Evolutionary conservation across 2,113 vertebrate species (phyloP).

Genomic region (Petrocephalus microphthalmus): DNA sequence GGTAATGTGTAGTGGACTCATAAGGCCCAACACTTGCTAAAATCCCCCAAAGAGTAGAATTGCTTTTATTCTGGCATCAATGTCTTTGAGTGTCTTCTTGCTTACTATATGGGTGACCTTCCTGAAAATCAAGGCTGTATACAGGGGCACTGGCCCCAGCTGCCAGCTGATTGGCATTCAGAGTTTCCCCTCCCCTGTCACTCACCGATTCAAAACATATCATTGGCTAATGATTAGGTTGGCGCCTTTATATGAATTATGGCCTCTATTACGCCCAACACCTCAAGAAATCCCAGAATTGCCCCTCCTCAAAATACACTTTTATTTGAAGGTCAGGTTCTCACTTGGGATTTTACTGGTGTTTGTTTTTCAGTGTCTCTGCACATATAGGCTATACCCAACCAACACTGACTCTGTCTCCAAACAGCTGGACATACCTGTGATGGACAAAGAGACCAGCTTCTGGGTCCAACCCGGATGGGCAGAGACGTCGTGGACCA

Average conservation of each 20-base stretch:
- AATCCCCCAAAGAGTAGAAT: not conserved
- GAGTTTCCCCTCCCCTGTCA: not conserved
- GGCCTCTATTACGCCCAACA: not conserved
- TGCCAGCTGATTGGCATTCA: not conserved
- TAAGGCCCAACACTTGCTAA: not conserved
- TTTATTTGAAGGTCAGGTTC: not conserved
- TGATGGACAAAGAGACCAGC: constrained; percentile 40
- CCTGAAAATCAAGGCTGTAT: not conserved
- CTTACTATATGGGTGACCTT: not conserved
- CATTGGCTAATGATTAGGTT: not conserved
- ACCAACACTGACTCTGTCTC: not conserved
- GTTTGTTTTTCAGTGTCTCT: not conserved
- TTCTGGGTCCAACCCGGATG: constrained; percentile 56
- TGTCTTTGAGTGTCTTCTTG: not conserved
- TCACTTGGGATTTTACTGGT: not conserved
- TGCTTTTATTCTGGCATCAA: not conserved
- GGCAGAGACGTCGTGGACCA: constrained; percentile 61
- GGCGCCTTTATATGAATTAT: not conserved
- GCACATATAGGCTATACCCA: not conserved
- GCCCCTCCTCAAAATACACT: not conserved
- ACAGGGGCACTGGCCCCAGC: not conserved
- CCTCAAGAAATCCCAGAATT: not conserved
- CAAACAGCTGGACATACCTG: constrained; percentile 29
- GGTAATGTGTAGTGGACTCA: not conserved
- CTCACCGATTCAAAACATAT: not conserved